Evolutionary conservation across 2,797 vertebrate species (phyloP).

Genomic region (Coracias cyanogaster): DNA sequence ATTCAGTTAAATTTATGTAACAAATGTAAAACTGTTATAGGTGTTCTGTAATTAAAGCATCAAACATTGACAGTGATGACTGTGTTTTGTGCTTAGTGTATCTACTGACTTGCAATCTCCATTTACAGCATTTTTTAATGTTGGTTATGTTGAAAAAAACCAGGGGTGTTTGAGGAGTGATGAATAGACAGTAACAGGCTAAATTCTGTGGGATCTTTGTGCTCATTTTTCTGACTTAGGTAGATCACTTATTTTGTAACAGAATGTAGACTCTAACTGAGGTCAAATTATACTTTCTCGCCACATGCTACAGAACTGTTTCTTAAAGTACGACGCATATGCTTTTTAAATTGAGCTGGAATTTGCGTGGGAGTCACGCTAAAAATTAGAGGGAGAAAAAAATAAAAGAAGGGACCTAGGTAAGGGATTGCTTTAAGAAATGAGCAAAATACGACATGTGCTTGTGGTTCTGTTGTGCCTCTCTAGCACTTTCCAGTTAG

Average conservation of each 20-base stretch:
- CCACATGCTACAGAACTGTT: fast-evolving
- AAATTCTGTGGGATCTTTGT: neutral
- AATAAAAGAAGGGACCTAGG: neutral
- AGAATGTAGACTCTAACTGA: neutral
- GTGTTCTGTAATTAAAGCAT: neutral
- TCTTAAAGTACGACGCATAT: fast-evolving
- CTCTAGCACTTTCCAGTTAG: neutral
- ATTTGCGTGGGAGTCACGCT: neutral
- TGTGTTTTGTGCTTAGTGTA: neutral
- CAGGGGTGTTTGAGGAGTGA: neutral
- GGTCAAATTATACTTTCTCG: neutral
- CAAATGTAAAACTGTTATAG: neutral
- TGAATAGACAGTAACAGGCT: neutral
- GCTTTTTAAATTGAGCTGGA: neutral
- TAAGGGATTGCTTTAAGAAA: neutral
- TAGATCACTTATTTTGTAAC: neutral
- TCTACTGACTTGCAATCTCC: too few relatives aligned
- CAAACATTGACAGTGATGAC: neutral
- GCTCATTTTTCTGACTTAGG: neutral
- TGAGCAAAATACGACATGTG: neutral
- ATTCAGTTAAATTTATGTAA: neutral
- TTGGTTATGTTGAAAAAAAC: neutral
- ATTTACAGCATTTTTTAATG: too few relatives aligned
- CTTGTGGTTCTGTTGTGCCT: neutral
- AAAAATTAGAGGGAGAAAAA: neutral